Evolutionary conservation across 2,797 vertebrate species (phyloP).

Genomic region (Cuculus canorus): DNA sequence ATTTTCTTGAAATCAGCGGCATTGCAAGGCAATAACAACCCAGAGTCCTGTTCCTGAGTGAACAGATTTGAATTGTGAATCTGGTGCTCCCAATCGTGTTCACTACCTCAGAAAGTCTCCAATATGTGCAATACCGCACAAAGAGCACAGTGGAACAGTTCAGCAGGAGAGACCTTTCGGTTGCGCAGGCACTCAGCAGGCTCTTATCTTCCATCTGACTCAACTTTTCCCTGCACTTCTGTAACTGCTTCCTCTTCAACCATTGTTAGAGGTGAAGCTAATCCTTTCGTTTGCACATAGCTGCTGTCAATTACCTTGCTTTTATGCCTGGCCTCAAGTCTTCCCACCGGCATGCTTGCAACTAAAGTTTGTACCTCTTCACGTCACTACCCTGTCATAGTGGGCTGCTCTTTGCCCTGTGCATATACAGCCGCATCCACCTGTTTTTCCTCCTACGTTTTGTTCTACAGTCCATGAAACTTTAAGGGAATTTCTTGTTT

Average conservation of each 20-base stretch:
- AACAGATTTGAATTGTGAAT: background rate
- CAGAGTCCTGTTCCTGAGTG: background rate
- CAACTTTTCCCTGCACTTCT: background rate
- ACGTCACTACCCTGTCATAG: rapidly evolving
- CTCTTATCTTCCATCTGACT: slow-evolving; percentile 12
- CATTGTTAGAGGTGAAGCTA: background rate
- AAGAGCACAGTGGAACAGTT: background rate
- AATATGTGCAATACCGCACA: rapidly evolving
- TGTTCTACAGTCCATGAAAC: background rate
- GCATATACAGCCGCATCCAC: background rate
- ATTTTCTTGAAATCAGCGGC: background rate
- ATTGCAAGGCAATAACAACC: background rate
- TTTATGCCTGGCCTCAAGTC: background rate
- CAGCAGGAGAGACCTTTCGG: background rate
- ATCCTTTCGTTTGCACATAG: background rate
- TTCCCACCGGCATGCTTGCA: background rate
- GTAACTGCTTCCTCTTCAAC: slow-evolving; percentile 2
- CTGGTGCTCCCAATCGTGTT: background rate
- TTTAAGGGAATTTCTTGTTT: background rate
- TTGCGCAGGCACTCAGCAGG: background rate
- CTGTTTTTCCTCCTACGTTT: background rate
- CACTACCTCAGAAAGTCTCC: background rate
- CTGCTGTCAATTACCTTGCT: background rate
- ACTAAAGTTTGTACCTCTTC: background rate
- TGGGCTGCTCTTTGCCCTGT: background rate